Evolutionary conservation across 2,113 vertebrate species (phyloP), one percentile per base, ranked within the genome.

Genomic region (Glareola pratincola): DNA sequence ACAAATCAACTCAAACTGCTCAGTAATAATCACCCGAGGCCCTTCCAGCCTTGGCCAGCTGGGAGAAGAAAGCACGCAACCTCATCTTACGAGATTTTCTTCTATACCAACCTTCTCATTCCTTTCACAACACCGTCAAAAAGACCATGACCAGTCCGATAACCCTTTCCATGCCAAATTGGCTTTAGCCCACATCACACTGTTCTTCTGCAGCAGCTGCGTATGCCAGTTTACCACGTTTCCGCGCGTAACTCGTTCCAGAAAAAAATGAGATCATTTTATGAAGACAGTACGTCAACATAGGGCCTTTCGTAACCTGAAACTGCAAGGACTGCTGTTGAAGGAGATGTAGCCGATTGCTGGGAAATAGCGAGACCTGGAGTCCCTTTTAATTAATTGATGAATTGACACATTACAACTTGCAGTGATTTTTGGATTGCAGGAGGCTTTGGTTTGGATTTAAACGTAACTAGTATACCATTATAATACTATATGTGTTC

Each of bases 1-100:
- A 94, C 53, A 94, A 94, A 92, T 91, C 81, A 85, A 66, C 66
- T 85, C 81, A 90, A 85, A 91, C 50, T 95, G 60, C 69, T 90
- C 77, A 41, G 77, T 85, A 82, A 76, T 88, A 85, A 93, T 68
- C 53, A 72, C 93, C 43, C 0, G 8, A 95, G 87, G 69, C 64
- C 39, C 34, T 93, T 83, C 69, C 54, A 94, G 79, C 43, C 32
- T 68, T 47, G 86, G 54, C n/a, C 54, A 75, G 60, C 68, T 83
- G 60, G 71, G 59, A 86, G 68, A 88, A 80, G 73, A 51, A 37
- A 85, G 76, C 51, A 74, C 1, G 5, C 29, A 62, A 16, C 47
- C 8, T 75, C 39, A 37, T 54, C 29, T 57, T 41, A 50, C 0
- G 36, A 76, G 69, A 82, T 68, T 75, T 79, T 19, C 30, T 85